These are phyloP conservation scores for Psilopsiagon aurifrons DNA, from an alignment of 2,113 vertebrate genomes.

Conservation along the genomic window DNA sequence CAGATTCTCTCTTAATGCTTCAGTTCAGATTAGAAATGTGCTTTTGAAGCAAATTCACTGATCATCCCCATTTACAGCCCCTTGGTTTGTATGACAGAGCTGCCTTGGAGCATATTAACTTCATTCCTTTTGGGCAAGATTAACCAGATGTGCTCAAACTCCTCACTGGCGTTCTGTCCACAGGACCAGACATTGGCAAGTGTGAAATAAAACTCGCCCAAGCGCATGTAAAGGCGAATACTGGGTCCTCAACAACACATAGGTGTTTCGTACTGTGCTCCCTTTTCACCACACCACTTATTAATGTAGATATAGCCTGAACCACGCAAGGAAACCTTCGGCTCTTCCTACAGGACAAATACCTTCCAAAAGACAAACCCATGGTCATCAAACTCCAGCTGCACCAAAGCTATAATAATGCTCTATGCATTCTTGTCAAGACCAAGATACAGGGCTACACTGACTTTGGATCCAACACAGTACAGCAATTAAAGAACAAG, in stretches of 20 bases:
- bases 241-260: accelerated
- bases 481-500: not conserved
- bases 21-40: slow-evolving; percentile 25
- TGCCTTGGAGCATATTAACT: not conserved
- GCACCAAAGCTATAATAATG: not conserved
- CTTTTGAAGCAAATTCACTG: slow-evolving; percentile 4
- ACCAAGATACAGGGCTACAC: not conserved
- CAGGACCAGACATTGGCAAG: not conserved
- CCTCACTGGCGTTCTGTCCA: not conserved
- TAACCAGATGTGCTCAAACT: not conserved
- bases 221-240: not conserved
- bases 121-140: not conserved
- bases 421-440: not conserved
- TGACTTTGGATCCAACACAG: not conserved
- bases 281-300: not conserved
- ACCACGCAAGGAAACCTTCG: not conserved
- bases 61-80: not conserved
- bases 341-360: not conserved
- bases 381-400: not conserved
- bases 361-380: not conserved
- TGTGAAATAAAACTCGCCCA: not conserved
- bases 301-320: accelerated
- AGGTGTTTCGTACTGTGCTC: not conserved
- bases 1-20: not conserved
- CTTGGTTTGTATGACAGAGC: not conserved